Evolutionary conservation across 2,797 vertebrate genomes (phyloP).

Genomic region (Molothrus ater): DNA sequence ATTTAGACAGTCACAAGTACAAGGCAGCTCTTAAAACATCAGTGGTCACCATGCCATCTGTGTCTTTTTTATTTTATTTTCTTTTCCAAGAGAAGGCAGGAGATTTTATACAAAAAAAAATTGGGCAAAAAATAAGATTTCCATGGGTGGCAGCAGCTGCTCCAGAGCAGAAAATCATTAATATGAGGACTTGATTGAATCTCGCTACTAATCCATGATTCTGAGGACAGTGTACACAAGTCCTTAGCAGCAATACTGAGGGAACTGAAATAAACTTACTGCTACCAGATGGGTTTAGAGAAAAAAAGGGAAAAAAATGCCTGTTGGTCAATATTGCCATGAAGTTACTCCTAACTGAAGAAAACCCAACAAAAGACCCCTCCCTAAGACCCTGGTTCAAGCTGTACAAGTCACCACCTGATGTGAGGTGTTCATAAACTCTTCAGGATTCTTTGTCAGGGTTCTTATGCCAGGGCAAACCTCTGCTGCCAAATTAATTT

Average conservation of each 20-base stretch:
- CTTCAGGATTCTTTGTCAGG: not conserved
- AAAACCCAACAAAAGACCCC: not conserved
- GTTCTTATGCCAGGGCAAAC: not conserved
- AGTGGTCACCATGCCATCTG: not conserved
- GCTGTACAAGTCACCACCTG: not conserved
- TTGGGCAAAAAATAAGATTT: not conserved
- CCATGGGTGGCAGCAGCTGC: not conserved
- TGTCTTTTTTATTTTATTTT: not conserved
- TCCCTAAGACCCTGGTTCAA: not conserved
- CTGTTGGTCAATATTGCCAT: not conserved
- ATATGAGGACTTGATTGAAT: not conserved
- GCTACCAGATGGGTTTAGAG: not conserved
- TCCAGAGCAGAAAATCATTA: not conserved
- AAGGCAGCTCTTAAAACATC: not conserved
- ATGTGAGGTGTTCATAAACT: not conserved
- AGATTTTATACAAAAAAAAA: not conserved
- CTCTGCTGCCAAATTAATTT: not conserved
- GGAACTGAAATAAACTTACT: not conserved
- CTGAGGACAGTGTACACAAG: not conserved
- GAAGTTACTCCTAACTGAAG: not conserved
- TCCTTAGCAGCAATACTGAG: not conserved
- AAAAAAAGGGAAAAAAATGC: fast-evolving
- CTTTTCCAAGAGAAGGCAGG: not conserved
- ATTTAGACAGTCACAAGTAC: not conserved
- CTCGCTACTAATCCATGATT: not conserved